Evolutionary conservation across 2,797 vertebrate genomes (phyloP), one percentile per base, ranked within the genome.

Genomic region (Lithobates pipiens): DNA sequence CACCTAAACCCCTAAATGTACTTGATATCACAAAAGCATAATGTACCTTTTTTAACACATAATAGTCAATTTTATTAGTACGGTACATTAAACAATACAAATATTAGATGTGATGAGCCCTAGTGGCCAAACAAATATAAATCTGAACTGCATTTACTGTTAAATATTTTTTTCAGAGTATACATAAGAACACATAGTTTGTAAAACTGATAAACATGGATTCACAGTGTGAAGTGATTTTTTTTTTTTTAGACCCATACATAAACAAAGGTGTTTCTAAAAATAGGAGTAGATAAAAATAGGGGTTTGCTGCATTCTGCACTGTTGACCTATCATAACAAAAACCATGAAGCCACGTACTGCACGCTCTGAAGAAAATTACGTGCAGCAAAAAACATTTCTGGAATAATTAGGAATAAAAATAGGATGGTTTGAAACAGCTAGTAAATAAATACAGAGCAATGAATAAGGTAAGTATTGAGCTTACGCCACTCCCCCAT

Each of bases 241-340:
- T 61, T 61, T 54, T 61, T 61, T 57, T 61, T 61, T 23, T 61
- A 69, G 32, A 69, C 27, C 27, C 32, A 16, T 69, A 69, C 67
- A 32, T 69, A 69, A 69, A 69, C 67, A 69, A 16, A 16, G 32
- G 5, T 29, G 27, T 29, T 65, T 34, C 67, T 29, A 15, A 29
- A 29, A 69, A 69, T 69, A 71, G 34, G 69, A 18, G 32, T 10
- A 71, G 32, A 71, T 71, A 36, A 71, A 71, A 36, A 71, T 71
- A 61, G 21, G 21, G 69, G 69, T 71, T 36, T 34, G 13, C 29
- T 70, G 29, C 27, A 70, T 70, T 16, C 32, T 70, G 10, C 18
- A 36, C 69, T 71, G 36, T 71, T 39, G 15, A 71, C 34, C 25
- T 39, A 71, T 23, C 69, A 39, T 71, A 71, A 71, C 34, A 71